These are phyloP conservation scores for Leptoteleia sp. DNA, from an alignment of 1,140 invertebrate genomes.

Conservation along the genomic window DNA sequence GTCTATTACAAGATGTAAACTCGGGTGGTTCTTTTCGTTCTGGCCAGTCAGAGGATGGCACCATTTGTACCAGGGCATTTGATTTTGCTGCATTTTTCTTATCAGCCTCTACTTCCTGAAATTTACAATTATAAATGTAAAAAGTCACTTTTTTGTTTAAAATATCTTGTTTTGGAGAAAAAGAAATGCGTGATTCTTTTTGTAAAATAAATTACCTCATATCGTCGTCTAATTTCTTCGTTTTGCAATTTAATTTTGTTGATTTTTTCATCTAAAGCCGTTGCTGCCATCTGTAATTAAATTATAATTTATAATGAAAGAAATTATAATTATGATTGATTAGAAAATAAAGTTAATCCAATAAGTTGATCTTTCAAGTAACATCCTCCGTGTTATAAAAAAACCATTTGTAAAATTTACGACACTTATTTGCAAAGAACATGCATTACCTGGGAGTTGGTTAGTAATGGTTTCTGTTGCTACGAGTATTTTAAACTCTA, in stretches of 20 bases:
- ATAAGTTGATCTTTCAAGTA: no score
- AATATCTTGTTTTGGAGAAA: no score
- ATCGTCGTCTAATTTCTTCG: slow-evolving; percentile 79
- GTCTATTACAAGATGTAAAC: slow-evolving; percentile 68
- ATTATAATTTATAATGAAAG: background rate
- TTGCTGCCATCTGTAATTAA: slow-evolving; percentile 73
- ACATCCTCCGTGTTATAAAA: background rate
- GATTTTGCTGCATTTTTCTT: slow-evolving; percentile 80
- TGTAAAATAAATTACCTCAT: slow-evolving; percentile 77
- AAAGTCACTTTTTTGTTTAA: no score
- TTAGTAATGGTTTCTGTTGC: background rate
- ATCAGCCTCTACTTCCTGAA: slow-evolving; percentile 80
- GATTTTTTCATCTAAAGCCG: slow-evolving; percentile 78
- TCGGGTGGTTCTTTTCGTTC: slow-evolving; percentile 78
- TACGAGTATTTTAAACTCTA: background rate
- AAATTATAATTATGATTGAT: no score
- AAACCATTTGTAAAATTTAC: background rate
- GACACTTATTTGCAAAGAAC: background rate
- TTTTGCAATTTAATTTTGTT: slow-evolving; percentile 79
- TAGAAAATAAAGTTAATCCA: no score
- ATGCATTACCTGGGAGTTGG: slow-evolving; percentile 1
- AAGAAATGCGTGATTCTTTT: no score
- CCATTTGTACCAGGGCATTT: slow-evolving; percentile 79
- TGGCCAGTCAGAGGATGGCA: slow-evolving; percentile 76
- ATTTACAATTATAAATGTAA: no score